These are phyloP conservation scores for Sander vitreus DNA, from an alignment of 2,113 vertebrate species.

Conservation along the genomic window DNA sequence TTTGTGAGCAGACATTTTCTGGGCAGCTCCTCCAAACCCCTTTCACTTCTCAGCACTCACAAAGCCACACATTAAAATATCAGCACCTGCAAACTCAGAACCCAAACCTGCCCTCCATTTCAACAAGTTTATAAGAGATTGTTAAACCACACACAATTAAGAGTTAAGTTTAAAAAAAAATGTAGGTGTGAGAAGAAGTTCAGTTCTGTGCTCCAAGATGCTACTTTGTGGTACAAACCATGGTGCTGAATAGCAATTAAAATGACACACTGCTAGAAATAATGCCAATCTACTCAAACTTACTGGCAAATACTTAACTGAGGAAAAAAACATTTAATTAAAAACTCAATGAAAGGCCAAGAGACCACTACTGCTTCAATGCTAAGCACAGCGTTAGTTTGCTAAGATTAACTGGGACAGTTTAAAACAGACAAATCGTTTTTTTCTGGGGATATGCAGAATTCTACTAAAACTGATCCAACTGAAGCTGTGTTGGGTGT, in stretches of 20 bases:
- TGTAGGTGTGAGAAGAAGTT: not conserved
- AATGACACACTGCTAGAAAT: slow-evolving; percentile 17
- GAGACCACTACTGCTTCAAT: not conserved
- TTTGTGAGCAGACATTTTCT: slow-evolving; percentile 48
- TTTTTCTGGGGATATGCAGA: not conserved
- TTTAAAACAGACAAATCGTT: not conserved
- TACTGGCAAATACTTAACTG: slow-evolving; percentile 13
- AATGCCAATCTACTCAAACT: slow-evolving; percentile 6
- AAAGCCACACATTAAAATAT: slow-evolving; percentile 53
- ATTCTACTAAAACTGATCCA: not conserved
- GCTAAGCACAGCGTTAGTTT: slow-evolving; percentile 19
- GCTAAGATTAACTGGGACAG: slow-evolving; percentile 13
- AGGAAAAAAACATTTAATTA: not conserved
- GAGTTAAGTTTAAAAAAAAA: slow-evolving; percentile 11
- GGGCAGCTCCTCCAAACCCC: slow-evolving; percentile 28
- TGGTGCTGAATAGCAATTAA: not conserved
- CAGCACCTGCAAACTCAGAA: slow-evolving; percentile 35
- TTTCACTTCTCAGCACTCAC: slow-evolving; percentile 44
- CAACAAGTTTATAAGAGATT: slow-evolving; percentile 14
- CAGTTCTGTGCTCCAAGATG: slow-evolving; percentile 6
- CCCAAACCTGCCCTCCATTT: slow-evolving; percentile 12
- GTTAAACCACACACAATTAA: slow-evolving; percentile 18
- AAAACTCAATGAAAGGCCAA: not conserved
- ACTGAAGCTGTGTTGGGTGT: not conserved
- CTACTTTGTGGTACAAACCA: slow-evolving; percentile 13